Percentiles rank a stretch among this genome's conserved stretches.
These are phyloP conservation scores for Eupithecia centaureata DNA, from an alignment of 2,888 invertebrate species.

Conservation along the genomic window DNA sequence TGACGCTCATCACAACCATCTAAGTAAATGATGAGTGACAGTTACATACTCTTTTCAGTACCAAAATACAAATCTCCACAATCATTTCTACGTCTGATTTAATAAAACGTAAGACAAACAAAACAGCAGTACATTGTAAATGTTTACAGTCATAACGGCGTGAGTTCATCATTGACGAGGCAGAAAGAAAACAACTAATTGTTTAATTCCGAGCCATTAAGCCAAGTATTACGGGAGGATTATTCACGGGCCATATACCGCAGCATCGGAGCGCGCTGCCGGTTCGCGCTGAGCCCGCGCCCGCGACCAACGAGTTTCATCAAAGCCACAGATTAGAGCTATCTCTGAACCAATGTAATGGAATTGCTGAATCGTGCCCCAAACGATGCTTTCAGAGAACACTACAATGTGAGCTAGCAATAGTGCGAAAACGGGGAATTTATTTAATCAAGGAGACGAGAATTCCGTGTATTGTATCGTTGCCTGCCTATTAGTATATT, in stretches of 20 bases:
- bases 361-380: conserved; percentile 31
- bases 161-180: conserved; percentile 73
- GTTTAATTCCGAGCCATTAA: conserved; percentile 82
- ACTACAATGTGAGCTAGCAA: conserved; percentile 7
- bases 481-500: background rate
- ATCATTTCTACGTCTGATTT: background rate
- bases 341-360: conserved; percentile 38
- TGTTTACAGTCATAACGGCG: conserved; percentile 52
- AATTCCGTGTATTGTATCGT: background rate
- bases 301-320: conserved; percentile 45
- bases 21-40: background rate
- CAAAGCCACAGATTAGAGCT: conserved; percentile 43
- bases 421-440: background rate
- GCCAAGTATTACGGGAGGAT: conserved; percentile 79
- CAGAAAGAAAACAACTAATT: conserved; percentile 82
- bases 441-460: background rate
- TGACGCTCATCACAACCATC: background rate
- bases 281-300: conserved; percentile 48
- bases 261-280: conserved; percentile 68
- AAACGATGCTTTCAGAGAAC: conserved; percentile 14
- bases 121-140: conserved; percentile 22
- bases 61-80: background rate
- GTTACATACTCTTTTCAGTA: background rate
- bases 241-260: conserved; percentile 81
- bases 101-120: background rate